Evolutionary conservation across 2,113 vertebrate genomes (phyloP).

Genomic region (Scatophagus argus): DNA sequence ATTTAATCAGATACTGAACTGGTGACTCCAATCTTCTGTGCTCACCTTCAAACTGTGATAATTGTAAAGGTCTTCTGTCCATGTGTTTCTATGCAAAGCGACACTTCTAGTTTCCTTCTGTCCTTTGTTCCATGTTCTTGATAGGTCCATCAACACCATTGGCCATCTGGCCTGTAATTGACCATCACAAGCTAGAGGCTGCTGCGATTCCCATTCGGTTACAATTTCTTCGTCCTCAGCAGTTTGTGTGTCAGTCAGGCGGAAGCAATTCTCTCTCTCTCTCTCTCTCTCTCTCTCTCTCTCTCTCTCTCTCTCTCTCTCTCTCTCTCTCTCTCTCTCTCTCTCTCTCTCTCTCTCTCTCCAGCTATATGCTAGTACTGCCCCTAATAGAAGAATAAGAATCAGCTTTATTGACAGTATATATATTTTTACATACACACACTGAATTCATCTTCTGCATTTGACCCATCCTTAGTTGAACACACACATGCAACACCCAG

Average conservation of each 20-base stretch:
- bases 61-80: no score
- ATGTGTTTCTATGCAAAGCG: no score
- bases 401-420: no score
- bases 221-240: constrained; percentile 57
- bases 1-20: no score
- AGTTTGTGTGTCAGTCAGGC: constrained; percentile 46
- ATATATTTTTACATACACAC: no score
- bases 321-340: neutral
- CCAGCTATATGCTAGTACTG: constrained; percentile 40
- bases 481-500: no score
- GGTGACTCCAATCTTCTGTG: no score
- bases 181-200: constrained; percentile 55
- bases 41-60: no score
- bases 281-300: neutral
- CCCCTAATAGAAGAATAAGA: constrained; percentile 41
- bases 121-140: constrained; percentile 39
- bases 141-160: constrained; percentile 40
- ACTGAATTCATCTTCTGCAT: no score
- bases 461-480: no score
- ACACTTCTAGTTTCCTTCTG: constrained; percentile 7
- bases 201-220: constrained; percentile 10
- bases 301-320: constrained; percentile 3
- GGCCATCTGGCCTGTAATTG: constrained; percentile 57
- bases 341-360: constrained; percentile 1
- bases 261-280: constrained; percentile 21